Percentiles rank a stretch among this genome's conserved stretches.
These are phyloP conservation scores for Alcis repandata DNA, from an alignment of 2,888 invertebrate species.

Conservation along the genomic window DNA sequence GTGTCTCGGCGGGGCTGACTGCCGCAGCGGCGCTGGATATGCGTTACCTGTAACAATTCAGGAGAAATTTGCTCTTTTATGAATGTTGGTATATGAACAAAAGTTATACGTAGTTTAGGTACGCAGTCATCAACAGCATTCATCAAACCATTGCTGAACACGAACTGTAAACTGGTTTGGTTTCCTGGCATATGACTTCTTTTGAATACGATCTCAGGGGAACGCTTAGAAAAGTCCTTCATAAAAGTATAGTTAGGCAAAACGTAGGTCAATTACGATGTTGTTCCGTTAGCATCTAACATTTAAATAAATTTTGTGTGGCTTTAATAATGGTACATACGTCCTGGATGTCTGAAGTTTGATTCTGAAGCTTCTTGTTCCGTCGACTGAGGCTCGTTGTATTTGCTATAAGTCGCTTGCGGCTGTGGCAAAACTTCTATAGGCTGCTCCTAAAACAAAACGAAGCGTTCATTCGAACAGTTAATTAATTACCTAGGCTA, in stretches of 20 bases:
- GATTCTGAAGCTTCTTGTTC: slow-evolving; percentile 79
- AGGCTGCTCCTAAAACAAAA: slow-evolving; percentile 42
- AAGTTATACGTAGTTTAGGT: too few relatives aligned
- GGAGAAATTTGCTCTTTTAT: not conserved
- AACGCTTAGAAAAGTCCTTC: not conserved
- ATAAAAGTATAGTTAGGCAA: too few relatives aligned
- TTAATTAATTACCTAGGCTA: slow-evolving; percentile 39
- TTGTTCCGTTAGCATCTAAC: too few relatives aligned
- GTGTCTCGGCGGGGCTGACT: slow-evolving; percentile 56
- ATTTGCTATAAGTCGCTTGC: slow-evolving; percentile 56
- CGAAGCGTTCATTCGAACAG: slow-evolving; percentile 26
- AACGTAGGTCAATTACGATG: too few relatives aligned
- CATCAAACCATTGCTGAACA: too few relatives aligned
- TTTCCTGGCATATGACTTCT: too few relatives aligned
- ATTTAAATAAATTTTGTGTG: too few relatives aligned
- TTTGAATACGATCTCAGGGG: too few relatives aligned
- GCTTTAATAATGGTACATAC: slow-evolving; percentile 68
- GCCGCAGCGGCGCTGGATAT: slow-evolving; percentile 62
- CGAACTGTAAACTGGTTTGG: too few relatives aligned
- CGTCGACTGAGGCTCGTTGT: slow-evolving; percentile 54
- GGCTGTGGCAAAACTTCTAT: slow-evolving; percentile 43
- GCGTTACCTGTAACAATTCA: slow-evolving; percentile 59
- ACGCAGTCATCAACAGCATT: too few relatives aligned
- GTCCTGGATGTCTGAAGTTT: slow-evolving; percentile 70
- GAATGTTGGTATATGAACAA: not conserved